Conservation (phyloP, 2,797 vertebrate species). For the Xiphorhynchus erythropygius region DNA sequence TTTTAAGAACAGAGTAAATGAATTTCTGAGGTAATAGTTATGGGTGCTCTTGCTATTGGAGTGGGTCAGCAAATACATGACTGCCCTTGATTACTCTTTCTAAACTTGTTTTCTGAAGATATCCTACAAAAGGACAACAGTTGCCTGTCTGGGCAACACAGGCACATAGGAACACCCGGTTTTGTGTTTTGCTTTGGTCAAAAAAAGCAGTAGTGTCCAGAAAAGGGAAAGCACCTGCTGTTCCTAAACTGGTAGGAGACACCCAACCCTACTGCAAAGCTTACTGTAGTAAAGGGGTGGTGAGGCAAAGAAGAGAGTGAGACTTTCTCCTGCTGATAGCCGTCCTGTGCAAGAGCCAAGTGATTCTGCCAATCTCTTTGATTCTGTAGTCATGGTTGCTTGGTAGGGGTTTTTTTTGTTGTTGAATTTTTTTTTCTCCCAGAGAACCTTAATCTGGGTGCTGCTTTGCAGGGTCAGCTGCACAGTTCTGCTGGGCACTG, state of each 20-base stretch:
- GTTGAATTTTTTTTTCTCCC: too few relatives aligned
- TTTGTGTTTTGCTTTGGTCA: not conserved
- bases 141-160: not conserved
- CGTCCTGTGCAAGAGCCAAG: not conserved
- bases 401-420: not conserved
- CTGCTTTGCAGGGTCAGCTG: not conserved
- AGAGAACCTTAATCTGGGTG: not conserved
- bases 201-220: not conserved
- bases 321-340: not conserved
- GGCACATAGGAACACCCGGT: fast-evolving
- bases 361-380: not conserved
- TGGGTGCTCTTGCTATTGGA: not conserved
- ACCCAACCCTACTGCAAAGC: not conserved
- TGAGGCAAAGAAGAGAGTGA: not conserved
- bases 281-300: fast-evolving
- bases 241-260: not conserved
- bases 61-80: not conserved
- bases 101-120: not conserved
- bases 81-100: not conserved
- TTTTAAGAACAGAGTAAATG: not conserved
- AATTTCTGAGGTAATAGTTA: not conserved
- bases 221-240: not conserved
- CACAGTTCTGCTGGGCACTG: not conserved
- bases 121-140: not conserved
- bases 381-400: not conserved